Evolutionary conservation across 2,888 invertebrate genomes (phyloP), one percentile per base, ranked within the genome.

Genomic region (Drosophila affinis): DNA sequence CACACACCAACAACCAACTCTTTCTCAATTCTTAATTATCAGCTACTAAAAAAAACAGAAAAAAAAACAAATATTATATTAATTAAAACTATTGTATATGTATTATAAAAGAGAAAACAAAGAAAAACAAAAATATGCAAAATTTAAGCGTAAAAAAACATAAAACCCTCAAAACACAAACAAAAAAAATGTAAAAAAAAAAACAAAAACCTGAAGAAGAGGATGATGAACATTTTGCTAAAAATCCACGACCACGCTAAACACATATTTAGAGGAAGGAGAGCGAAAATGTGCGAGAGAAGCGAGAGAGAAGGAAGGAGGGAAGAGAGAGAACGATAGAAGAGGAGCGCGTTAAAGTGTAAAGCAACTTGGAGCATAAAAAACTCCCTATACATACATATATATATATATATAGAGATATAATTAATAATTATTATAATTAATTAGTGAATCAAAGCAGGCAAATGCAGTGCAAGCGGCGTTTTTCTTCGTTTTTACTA

Each of bases 1-100:
- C 59, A 59, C 7, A 59, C 61, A 21, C 21, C 21, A 60, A 48
- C 47, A 67, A 51, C 62, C 59, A 76, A 62, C 68, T 76, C 68
- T 74, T 87, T 88, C 77, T 82, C 86, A 77, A 85, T 77, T 87
- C 79, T 79, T 82, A 87, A 83, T 87, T 82, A 87, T 87, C 62
- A 74, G 62, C 69, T 74, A 74, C 75, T 75, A 72, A 55, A 67
- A 47, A 67, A 21, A 47, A 67, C 51, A 51, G 2, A 47, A 62
- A 53, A 49, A 49, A 29, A 72, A 53, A 47, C 53, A 72, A 64
- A 72, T 82, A 81, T 81, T 81, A 87, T 39, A 87, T 84, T 84
- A 81, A 81, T 81, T 78, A 81, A 39, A 39, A 39, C n/a, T 39
- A 39, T 39, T 81, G 69, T 86, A 86, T 82, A 76, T 83, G 76